A percentile compares a stretch with the other conserved stretches of the same genome.
Conservation (phyloP, 2,113 vertebrate genomes). For the Pteropus alecto region DNA sequence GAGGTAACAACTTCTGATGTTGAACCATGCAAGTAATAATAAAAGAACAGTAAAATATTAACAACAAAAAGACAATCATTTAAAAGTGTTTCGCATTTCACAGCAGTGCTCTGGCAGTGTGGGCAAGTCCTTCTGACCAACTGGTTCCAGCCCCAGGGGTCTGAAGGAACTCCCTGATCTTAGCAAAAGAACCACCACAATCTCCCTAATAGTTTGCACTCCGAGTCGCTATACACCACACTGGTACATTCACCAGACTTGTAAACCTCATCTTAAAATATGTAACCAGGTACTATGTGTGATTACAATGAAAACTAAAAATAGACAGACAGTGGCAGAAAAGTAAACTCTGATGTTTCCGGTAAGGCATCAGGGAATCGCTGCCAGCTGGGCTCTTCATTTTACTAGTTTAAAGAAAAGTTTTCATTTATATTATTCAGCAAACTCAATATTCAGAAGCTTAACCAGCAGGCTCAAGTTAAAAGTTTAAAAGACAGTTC, state of each 20-base stretch:
- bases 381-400: conserved; percentile 54
- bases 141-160: neutral
- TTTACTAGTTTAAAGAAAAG: neutral
- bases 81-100: conserved; percentile 41
- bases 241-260: neutral
- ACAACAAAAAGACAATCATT: conserved; percentile 10
- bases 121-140: neutral
- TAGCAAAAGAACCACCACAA: neutral
- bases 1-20: conserved; percentile 66
- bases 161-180: neutral
- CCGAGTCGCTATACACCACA: neutral
- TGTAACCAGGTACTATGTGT: conserved; percentile 47
- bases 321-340: conserved; percentile 65
- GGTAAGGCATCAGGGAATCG: conserved; percentile 81
- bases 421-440: conserved; percentile 18
- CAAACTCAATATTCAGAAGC: conserved; percentile 50
- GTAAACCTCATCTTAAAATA: neutral
- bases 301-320: conserved; percentile 70
- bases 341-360: conserved; percentile 71
- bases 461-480: conserved; percentile 77
- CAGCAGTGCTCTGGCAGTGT: neutral
- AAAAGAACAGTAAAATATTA: neutral
- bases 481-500: conserved; percentile 55
- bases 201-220: neutral
- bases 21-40: conserved; percentile 54